phyloP scores from a whole-genome alignment of 2,888 invertebrate species.

The Lacanobia wlatinum region DNA sequence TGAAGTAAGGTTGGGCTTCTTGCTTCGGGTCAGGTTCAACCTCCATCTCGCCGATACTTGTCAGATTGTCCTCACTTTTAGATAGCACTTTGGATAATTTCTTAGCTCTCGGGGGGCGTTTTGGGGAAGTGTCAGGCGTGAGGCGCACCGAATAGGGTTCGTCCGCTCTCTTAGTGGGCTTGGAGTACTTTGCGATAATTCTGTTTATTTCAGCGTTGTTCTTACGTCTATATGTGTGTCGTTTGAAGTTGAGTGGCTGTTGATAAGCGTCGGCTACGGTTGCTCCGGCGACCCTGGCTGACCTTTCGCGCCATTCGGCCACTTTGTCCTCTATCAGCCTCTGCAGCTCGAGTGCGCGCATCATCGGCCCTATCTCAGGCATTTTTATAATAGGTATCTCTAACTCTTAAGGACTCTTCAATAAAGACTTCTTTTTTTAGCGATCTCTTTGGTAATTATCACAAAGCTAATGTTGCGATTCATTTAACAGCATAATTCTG shows the following conservation, averaged over 20 bases:
- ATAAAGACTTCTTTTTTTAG: conserved; percentile 63
- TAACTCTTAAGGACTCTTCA: conserved; percentile 38
- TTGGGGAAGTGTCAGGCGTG: conserved; percentile 75
- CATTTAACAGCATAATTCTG: conserved; percentile 54
- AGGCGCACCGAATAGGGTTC: conserved; percentile 76
- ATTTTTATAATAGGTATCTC: conserved; percentile 74
- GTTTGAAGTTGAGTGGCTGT: conserved; percentile 88
- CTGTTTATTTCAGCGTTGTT: conserved; percentile 90
- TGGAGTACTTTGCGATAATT: conserved; percentile 90
- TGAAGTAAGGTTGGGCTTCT: conserved; percentile 72
- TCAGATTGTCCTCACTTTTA: conserved; percentile 86
- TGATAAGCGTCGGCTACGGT: conserved; percentile 89
- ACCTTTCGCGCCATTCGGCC: conserved; percentile 89
- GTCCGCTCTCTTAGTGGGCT: conserved; percentile 83
- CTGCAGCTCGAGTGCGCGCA: conserved; percentile 89
- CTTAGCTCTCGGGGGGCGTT: conserved; percentile 80
- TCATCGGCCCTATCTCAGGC: conserved; percentile 88
- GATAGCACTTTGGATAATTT: conserved; percentile 78
- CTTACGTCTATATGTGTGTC: conserved; percentile 88
- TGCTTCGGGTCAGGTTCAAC: conserved; percentile 75
- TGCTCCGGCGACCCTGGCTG: conserved; percentile 86
- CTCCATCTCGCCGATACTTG: conserved; percentile 81
- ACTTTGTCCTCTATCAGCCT: conserved; percentile 89
- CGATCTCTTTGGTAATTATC: conserved; percentile 63
- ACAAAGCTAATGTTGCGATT: conserved; percentile 47